Conservation (phyloP, 2,113 vertebrate species). For the Tetrax tetrax region DNA sequence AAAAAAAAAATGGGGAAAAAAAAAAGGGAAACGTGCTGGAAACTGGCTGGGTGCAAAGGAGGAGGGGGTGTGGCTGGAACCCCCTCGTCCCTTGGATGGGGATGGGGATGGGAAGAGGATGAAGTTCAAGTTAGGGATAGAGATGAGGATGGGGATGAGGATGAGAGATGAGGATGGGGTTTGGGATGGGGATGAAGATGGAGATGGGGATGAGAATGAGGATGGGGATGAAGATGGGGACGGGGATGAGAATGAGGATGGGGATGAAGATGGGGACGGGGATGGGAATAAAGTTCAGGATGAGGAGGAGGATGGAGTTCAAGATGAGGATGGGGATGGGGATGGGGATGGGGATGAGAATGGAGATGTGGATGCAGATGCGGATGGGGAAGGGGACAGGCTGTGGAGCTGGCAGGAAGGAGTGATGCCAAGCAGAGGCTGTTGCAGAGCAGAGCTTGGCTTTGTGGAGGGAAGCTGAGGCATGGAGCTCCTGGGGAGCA, state of each 20-base stretch:
- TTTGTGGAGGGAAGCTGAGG: neutral
- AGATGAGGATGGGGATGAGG: rapidly evolving
- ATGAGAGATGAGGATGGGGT: too few species aligned
- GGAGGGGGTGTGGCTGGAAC: neutral
- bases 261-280: rapidly evolving
- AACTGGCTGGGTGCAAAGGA: neutral
- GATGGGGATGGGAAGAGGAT: neutral
- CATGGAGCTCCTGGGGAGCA: rapidly evolving
- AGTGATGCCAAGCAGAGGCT: neutral
- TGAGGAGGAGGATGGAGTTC: rapidly evolving
- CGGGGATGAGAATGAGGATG: too few species aligned
- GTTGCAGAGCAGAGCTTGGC: neutral
- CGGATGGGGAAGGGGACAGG: rapidly evolving
- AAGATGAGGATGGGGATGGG: rapidly evolving
- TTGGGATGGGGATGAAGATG: rapidly evolving
- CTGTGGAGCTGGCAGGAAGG: neutral
- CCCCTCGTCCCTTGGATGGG: too few species aligned
- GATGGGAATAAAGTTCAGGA: rapidly evolving
- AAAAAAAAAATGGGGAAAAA: neutral
- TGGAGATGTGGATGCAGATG: rapidly evolving
- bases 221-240: neutral
- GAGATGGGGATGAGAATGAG: rapidly evolving
- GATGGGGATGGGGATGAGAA: rapidly evolving
- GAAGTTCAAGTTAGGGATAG: too few species aligned
- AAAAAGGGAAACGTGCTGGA: neutral